Evolutionary conservation across 2,888 invertebrate genomes (phyloP), one percentile per base, ranked within the genome.

Genomic region (Dolichopus griseipennis): DNA sequence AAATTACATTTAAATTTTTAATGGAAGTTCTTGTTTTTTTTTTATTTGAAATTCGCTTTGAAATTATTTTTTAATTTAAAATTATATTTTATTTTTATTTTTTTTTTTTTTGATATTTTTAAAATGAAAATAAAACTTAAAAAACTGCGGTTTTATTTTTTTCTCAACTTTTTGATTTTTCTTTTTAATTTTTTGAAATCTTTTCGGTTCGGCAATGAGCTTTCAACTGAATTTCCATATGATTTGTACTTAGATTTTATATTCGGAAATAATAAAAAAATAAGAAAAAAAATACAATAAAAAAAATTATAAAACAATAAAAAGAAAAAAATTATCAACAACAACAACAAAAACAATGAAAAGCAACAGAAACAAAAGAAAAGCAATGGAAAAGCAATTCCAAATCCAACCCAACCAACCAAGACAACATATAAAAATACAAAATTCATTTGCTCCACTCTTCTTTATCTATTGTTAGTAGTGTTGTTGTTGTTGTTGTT

Each of bases 181-280:
- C 21, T 64, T n/a, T n/a, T 20, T 64, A 43, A 33, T 34, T 68
- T 68, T 66, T 64, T 67, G 20, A 61, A 67, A 67, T 77, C 76
- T 74, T 76, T 72, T 75, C 76, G 75, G 73, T 75, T 74, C 77
- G 76, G 74, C 75, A 74, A 74, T 74, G 74, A 78, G 78, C 79
- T 79, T 76, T 76, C 77, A 77, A 79, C 78, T 80, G 79, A 77
- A 79, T 75, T 75, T 75, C 75, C 74, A 73, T 75, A 77, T 76
- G 78, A 78, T 78, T 78, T 78, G 78, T 78, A 76, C 78, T 78
- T 78, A 77, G 77, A 74, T 79, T 78, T 79, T 80, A 80, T 80
- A 77, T 27, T 74, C 77, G 79, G 27, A 27, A 78, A 78, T 76
- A 12, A 52, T 52, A 52, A 52, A 52, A 52, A 52, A 18, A 15